A percentile compares a stretch with the other conserved stretches of the same genome.
Evolutionary conservation across 2,888 invertebrate species (phyloP).

Genomic region (Ennomos fuscantarius): DNA sequence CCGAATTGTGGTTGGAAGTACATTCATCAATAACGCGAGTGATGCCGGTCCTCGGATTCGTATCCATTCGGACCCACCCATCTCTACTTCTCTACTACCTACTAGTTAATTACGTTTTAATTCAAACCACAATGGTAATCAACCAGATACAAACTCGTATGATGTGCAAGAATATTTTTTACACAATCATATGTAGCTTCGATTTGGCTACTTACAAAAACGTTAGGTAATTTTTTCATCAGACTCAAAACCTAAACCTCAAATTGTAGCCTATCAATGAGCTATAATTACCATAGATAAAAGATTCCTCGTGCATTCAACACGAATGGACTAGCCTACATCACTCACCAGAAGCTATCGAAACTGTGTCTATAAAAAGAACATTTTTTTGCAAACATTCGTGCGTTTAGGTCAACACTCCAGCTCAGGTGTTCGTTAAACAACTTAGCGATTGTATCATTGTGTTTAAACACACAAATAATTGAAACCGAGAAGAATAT

Average conservation of each 20-base stretch:
- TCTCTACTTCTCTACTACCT: no score
- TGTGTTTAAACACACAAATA: background rate
- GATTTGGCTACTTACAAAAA: slow-evolving; percentile 3
- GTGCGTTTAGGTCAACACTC: slow-evolving; percentile 46
- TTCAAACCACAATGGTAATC: no score
- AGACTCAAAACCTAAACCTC: slow-evolving; percentile 3
- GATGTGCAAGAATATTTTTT: no score
- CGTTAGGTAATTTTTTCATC: slow-evolving; percentile 9
- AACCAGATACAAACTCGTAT: no score
- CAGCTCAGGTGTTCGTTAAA: slow-evolving; percentile 43
- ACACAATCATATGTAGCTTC: no score
- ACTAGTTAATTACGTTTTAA: no score
- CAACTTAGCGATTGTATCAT: slow-evolving; percentile 3
- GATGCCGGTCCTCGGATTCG: no score
- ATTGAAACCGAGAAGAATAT: background rate
- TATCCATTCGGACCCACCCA: no score
- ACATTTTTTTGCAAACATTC: slow-evolving; percentile 38
- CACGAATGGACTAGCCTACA: slow-evolving; percentile 6
- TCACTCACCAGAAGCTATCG: slow-evolving; percentile 28
- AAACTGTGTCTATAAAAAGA: slow-evolving; percentile 43
- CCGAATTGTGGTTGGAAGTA: no score
- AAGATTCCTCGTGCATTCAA: slow-evolving; percentile 20
- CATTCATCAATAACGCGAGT: no score
- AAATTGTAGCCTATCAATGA: slow-evolving; percentile 12
- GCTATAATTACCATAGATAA: slow-evolving; percentile 4